Evolutionary conservation across 2,888 invertebrate species (phyloP), one percentile per base, ranked within the genome.

Genomic region (Drosophila koepferae): DNA sequence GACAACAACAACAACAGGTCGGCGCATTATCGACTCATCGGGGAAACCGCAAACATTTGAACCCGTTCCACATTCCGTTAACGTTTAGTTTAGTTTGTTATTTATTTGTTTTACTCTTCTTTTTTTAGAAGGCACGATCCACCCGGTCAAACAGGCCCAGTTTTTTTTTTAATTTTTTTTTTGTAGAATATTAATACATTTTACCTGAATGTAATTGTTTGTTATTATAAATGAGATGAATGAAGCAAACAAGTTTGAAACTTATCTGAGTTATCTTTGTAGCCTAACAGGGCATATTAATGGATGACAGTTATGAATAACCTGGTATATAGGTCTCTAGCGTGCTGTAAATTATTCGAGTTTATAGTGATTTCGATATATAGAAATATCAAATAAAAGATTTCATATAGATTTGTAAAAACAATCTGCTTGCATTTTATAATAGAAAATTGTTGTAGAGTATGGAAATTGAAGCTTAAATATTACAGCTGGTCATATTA

Each of bases 121-220:
- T 28, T 55, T 71, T 53, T 23, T 28, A 51, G 81, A 63, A 63
- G 80, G 77, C 80, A 49, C 77, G 81, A 56, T 69, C 46, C 49
- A 65, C 43, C 70, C 38, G 51, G 28, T 28, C 40, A 28, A 55
- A 55, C 40, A 16, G 38, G 49, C 49, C 31, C 23, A 55, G 38
- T n/a, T 40, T 28, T n/a, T 40, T 40, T 18, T 53, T n/a, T 3
- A n/a, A n/a, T n/a, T 6, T 40, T 28, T n/a, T 40, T 40, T 34
- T 51, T 28, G 8, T 6, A 34, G 34, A 18, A 7, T 34, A 16
- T 38, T 23, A 8, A 14, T 38, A 28, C 28, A 6, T 3, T 10
- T 40, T 40, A 38, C 1, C n/a, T 16, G 54, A 9, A 5, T 40
- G 40, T 40, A 54, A 54, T 40, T 53, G 20, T 16, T 36, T 53